These are phyloP conservation scores for Psammodynastes pulverulentus DNA, from an alignment of 2,113 vertebrate species.

Conservation along the genomic window DNA sequence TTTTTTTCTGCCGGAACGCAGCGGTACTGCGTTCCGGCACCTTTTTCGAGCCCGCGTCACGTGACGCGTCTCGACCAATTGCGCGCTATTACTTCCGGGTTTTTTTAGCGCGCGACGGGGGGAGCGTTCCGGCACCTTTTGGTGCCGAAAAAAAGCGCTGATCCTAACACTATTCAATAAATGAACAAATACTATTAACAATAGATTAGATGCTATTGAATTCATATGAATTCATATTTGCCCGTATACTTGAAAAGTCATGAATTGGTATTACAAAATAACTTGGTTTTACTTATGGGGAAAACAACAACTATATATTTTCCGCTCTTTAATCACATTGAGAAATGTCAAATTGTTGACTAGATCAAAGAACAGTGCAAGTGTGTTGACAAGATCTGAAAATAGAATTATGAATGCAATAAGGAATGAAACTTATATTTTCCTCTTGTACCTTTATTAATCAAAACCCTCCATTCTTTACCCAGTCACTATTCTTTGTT, in stretches of 20 bases:
- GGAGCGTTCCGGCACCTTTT: too few relatives aligned
- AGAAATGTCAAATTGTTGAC: neutral
- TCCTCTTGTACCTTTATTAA: neutral
- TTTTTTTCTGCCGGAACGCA: too few relatives aligned
- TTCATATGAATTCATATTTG: neutral
- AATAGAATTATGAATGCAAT: neutral
- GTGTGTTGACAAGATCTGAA: neutral
- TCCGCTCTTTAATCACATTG: neutral
- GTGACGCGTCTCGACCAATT: too few relatives aligned
- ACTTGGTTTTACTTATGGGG: neutral
- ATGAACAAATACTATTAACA: neutral
- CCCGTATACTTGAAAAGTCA: neutral
- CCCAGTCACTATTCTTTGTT: too few relatives aligned
- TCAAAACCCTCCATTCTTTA: neutral
- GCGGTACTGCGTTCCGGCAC: too few relatives aligned
- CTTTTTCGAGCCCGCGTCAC: too few relatives aligned
- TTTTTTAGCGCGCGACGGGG: too few relatives aligned
- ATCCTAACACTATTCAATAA: neutral
- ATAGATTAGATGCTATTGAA: neutral
- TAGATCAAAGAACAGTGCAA: neutral
- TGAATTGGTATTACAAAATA: neutral
- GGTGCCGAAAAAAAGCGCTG: too few relatives aligned
- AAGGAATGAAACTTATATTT: neutral
- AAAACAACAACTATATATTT: neutral
- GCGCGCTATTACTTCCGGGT: too few relatives aligned